These are phyloP conservation scores for Thysanoteuthis rhombus DNA, from an alignment of 2,888 invertebrate species.

Conservation along the genomic window DNA sequence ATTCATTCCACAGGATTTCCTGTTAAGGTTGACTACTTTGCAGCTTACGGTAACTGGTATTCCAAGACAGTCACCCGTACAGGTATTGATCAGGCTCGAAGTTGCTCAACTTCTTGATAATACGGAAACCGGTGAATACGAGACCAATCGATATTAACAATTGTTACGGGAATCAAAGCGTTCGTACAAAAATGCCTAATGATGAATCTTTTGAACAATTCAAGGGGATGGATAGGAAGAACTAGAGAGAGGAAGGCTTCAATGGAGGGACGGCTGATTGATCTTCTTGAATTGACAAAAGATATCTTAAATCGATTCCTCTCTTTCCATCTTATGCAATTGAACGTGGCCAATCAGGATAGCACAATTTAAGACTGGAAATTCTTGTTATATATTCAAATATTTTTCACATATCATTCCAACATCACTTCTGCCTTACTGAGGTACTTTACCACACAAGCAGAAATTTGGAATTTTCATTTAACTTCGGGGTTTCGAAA, in stretches of 20 bases:
- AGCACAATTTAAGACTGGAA: not conserved
- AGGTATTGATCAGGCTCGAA: too few relatives aligned
- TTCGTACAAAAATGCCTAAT: not conserved
- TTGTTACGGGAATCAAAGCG: not conserved
- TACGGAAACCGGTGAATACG: too few relatives aligned
- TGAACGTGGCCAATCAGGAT: not conserved
- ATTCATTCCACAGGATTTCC: too few relatives aligned
- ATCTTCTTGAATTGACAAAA: not conserved
- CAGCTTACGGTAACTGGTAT: too few relatives aligned
- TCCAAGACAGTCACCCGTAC: too few relatives aligned
- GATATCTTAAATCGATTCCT: not conserved
- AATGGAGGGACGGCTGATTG: not conserved
- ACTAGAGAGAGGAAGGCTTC: not conserved
- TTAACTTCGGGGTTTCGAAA: too few relatives aligned
- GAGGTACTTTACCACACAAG: not conserved
- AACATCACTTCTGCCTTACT: too few relatives aligned
- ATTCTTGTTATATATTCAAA: not conserved
- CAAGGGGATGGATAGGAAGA: too few relatives aligned
- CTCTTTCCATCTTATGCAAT: not conserved
- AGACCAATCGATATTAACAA: not conserved
- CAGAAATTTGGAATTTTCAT: not conserved
- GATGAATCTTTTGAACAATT: not conserved
- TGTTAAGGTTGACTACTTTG: too few relatives aligned
- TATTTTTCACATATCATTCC: too few relatives aligned
- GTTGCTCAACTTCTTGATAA: too few relatives aligned